Evolutionary conservation across 2,797 vertebrate genomes (phyloP).

Genomic region (Gallinago nigripennis): DNA sequence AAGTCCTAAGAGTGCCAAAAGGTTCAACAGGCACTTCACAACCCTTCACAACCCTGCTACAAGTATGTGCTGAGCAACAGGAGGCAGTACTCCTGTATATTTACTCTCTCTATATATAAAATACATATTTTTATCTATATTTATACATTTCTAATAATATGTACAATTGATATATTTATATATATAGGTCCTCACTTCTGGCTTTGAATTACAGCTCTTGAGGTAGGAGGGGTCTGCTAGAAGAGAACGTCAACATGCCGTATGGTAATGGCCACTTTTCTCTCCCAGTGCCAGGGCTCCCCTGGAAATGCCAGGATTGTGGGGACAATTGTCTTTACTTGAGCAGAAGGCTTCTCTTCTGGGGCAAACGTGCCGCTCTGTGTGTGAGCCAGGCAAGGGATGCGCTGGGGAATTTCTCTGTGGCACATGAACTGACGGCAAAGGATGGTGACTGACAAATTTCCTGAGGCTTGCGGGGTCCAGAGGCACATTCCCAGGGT

Average conservation of each 20-base stretch:
- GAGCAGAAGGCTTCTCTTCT: background rate
- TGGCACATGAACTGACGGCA: background rate
- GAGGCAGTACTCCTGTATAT: background rate
- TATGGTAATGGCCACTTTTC: background rate
- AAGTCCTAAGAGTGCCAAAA: background rate
- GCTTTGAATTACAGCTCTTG: background rate
- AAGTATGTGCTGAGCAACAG: background rate
- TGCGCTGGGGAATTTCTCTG: background rate
- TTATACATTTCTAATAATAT: background rate
- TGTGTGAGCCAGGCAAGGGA: background rate
- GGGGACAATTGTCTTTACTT: accelerated
- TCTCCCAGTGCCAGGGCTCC: background rate
- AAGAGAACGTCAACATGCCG: background rate
- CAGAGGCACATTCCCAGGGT: background rate
- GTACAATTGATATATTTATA: background rate
- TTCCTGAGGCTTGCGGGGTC: background rate
- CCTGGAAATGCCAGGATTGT: background rate
- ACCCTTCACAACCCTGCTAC: background rate
- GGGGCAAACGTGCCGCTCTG: background rate
- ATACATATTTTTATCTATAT: background rate
- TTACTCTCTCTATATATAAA: background rate
- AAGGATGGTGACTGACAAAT: background rate
- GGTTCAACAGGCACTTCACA: background rate
- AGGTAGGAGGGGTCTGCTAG: background rate
- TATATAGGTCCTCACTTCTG: background rate